Evolutionary conservation across 1,140 invertebrate genomes (phyloP).

Genomic region (Trinorchestia longiramus): DNA sequence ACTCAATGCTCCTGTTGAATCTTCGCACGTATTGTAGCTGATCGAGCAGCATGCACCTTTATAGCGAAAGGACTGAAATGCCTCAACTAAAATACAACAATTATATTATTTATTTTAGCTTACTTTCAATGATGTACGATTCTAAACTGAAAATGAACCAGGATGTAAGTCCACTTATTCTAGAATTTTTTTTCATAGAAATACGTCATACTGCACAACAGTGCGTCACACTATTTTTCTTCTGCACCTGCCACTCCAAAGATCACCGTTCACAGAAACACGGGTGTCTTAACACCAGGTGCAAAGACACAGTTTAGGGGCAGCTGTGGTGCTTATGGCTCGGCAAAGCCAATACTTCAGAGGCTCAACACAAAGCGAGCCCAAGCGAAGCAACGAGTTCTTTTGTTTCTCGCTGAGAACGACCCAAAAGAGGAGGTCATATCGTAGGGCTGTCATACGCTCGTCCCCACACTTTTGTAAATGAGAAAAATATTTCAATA

Average conservation of each 20-base stretch:
- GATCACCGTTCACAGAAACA: not conserved
- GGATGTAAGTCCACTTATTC: no score
- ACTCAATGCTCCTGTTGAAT: no score
- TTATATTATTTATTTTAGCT: no score
- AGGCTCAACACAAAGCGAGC: not conserved
- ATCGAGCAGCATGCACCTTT: no score
- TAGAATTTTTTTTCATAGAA: no score
- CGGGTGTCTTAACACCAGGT: not conserved
- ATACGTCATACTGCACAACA: no score
- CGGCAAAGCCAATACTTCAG: not conserved
- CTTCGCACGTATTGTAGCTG: no score
- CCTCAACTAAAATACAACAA: no score
- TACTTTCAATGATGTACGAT: no score
- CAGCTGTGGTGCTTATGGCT: not conserved
- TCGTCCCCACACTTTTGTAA: not conserved
- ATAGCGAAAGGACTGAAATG: no score
- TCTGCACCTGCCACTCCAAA: not conserved
- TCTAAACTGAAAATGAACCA: no score
- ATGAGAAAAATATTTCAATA: not conserved
- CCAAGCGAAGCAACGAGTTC: not conserved
- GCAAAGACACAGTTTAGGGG: not conserved
- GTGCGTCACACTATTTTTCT: no score
- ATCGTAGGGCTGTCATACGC: constrained; percentile 6
- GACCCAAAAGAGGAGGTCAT: not conserved
- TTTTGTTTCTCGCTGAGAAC: not conserved